Conservation (phyloP, 2,113 vertebrate species). For the Brevimyrus niger region DNA sequence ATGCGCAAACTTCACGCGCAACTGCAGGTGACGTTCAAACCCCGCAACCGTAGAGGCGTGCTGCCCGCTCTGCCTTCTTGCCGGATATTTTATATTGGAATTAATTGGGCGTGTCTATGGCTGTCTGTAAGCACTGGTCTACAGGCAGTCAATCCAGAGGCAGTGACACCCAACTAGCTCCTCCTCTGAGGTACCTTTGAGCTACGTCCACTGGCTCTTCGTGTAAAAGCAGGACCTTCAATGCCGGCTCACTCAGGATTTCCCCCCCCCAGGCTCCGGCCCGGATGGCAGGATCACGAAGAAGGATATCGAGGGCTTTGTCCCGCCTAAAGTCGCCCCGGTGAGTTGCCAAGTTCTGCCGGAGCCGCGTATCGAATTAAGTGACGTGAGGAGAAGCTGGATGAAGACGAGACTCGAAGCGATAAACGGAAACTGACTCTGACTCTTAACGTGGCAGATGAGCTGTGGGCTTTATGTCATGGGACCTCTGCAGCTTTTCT, state of each 20-base stretch:
- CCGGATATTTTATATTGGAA: no score
- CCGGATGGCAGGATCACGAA: conserved; percentile 89
- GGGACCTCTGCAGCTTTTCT: neutral
- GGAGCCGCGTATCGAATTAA: no score
- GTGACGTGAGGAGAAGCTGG: neutral
- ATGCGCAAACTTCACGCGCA: no score
- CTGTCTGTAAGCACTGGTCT: no score
- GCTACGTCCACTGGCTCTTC: neutral
- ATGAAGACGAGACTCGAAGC: neutral
- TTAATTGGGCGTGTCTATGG: no score
- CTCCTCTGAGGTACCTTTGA: neutral
- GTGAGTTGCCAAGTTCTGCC: conserved; percentile 58
- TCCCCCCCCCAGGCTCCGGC: conserved; percentile 70
- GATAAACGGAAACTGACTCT: neutral
- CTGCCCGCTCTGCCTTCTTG: no score
- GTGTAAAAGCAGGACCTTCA: neutral
- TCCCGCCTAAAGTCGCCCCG: conserved; percentile 73
- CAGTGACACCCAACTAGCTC: no score
- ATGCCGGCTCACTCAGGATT: neutral
- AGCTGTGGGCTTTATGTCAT: neutral
- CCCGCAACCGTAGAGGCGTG: no score
- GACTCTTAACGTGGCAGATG: neutral
- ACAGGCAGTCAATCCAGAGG: no score
- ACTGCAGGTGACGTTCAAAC: no score
- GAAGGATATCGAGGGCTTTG: conserved; percentile 88